A percentile compares a stretch with the other conserved stretches of the same genome.
Evolutionary conservation across 2,113 vertebrate species (phyloP).

Genomic region (Centropus unirufus): DNA sequence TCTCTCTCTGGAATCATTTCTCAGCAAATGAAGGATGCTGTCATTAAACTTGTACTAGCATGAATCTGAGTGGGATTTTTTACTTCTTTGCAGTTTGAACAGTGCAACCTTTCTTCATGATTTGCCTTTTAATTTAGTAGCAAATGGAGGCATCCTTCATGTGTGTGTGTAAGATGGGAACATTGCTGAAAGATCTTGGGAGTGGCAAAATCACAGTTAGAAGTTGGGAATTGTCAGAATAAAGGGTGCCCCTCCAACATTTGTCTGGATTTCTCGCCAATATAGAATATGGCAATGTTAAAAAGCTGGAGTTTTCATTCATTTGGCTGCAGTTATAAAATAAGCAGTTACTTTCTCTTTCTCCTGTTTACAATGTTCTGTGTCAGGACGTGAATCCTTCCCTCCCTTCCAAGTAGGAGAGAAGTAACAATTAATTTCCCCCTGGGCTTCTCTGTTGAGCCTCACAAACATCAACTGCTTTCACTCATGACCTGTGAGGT

Average conservation of each 20-base stretch:
- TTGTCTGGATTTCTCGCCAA: neutral
- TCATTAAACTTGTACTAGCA: slow-evolving; percentile 49
- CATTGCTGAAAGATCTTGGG: neutral
- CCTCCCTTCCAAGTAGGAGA: neutral
- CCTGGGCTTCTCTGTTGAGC: neutral
- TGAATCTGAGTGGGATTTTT: neutral
- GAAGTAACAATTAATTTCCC: neutral
- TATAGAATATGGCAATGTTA: neutral
- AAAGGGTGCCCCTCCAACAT: neutral
- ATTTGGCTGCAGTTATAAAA: neutral
- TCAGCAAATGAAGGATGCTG: slow-evolving; percentile 55
- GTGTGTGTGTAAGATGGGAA: neutral
- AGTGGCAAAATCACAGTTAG: neutral
- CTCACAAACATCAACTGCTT: neutral
- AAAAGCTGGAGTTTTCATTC: neutral
- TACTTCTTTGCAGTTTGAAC: slow-evolving; percentile 18
- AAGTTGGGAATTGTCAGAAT: neutral
- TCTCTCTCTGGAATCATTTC: slow-evolving; percentile 49
- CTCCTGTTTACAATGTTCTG: neutral
- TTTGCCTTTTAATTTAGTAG: neutral
- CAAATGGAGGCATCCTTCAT: neutral
- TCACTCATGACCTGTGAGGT: neutral
- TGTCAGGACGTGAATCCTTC: neutral
- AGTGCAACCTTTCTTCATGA: neutral
- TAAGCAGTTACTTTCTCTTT: neutral